Evolutionary conservation across 1,140 invertebrate genomes (phyloP), one percentile per base, ranked within the genome.

Genomic region (Megathymus violae): DNA sequence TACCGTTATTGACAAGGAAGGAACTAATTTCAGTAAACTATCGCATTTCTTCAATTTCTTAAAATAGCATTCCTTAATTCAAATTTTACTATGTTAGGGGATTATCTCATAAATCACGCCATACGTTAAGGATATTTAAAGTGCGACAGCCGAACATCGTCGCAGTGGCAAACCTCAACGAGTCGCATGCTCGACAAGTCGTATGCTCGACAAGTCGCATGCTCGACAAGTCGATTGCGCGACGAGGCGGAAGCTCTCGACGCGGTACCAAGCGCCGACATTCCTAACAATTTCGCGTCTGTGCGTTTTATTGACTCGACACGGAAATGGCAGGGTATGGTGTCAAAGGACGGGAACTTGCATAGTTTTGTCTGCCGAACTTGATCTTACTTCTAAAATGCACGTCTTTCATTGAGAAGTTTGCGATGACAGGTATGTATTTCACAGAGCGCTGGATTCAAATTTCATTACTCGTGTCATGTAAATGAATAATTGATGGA

Each of bases 101-200:
- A 31, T 31, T 31, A 31, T 31, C 9, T 31, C 4, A 7, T 31
- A 9, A 31, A 1, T 31, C 27, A 4, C 7, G 27, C 3, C 27
- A 31, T 9, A 31, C 27, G 27, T 4, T 4, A 31, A n/a, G n/a
- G 9, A 31, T 7, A 4, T 7, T 9, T 25, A 64, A 72, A 69
- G 62, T 72, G 67, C 69, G 73, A 75, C 70, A 64, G 70, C 59
- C 64, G 63, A 74, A 67, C 62, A 64, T 54, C 69, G 64, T 50
- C 69, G 66, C 63, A 65, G 61, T 64, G 61, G 52, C 60, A 62
- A 64, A 69, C 61, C 59, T 31, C 7, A 19, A 14, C 19, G 19
- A 25, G 41, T n/a, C n/a, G n/a, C n/a, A n/a, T n/a, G n/a, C n/a
- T n/a, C n/a, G n/a, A n/a, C n/a, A n/a, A n/a, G n/a, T n/a, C n/a